Evolutionary conservation across 2,888 invertebrate genomes (phyloP).

Genomic region (Drosophila siamana): DNA sequence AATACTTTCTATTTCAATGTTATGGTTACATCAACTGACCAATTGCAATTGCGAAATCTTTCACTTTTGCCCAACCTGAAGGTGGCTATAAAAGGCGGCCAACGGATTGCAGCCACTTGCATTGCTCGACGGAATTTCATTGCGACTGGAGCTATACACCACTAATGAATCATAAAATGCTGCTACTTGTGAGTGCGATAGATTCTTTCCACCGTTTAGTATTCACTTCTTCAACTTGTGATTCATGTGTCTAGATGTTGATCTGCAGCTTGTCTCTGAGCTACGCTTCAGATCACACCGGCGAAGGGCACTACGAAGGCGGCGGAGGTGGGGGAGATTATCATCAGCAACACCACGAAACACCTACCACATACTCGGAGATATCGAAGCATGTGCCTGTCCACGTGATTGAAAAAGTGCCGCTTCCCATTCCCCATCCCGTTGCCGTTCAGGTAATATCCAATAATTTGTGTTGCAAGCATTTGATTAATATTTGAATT

Average conservation of each 20-base stretch:
- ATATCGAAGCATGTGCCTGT: constrained; percentile 90
- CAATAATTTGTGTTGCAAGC: neutral
- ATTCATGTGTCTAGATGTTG: constrained; percentile 46
- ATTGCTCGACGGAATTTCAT: constrained; percentile 45
- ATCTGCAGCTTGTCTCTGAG: constrained; percentile 47
- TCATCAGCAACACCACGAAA: constrained; percentile 57
- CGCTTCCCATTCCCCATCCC: constrained; percentile 91
- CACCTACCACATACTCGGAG: constrained; percentile 87
- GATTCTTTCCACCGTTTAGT: neutral
- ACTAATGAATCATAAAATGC: constrained; percentile 49
- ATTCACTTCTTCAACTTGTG: neutral
- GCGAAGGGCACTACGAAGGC: constrained; percentile 56
- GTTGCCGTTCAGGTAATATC: constrained; percentile 87
- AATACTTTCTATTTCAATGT: constrained; percentile 80
- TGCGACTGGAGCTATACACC: constrained; percentile 32
- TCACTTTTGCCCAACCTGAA: constrained; percentile 55
- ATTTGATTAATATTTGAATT: neutral
- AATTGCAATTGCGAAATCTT: constrained; percentile 57
- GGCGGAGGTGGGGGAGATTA: constrained; percentile 37
- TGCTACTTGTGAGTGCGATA: constrained; percentile 58
- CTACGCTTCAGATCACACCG: constrained; percentile 58
- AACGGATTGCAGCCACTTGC: constrained; percentile 46
- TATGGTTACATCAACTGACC: constrained; percentile 76
- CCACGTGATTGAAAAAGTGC: constrained; percentile 90
- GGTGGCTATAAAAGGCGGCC: constrained; percentile 58